These are phyloP conservation scores for Chydorus sphaericus DNA, from an alignment of 2,888 invertebrate species.

Conservation along the genomic window DNA sequence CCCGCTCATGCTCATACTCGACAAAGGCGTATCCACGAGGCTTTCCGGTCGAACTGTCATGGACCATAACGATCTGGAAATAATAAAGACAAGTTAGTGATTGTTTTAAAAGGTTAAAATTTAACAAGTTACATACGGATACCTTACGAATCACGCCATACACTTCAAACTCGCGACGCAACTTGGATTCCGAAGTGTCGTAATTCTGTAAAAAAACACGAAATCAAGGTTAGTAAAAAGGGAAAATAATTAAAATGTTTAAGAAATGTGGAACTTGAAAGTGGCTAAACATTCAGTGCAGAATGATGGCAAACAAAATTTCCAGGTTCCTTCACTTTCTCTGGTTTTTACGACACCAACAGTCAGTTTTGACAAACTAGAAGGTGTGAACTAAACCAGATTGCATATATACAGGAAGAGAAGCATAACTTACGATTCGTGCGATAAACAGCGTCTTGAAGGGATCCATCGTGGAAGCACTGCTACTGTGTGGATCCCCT, in stretches of 20 bases:
- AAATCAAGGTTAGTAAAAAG: not conserved
- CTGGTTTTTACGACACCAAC: not conserved
- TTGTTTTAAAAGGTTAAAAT: not conserved
- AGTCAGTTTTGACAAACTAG: not conserved
- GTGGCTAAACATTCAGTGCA: not conserved
- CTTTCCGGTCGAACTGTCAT: slow-evolving; percentile 73
- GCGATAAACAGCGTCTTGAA: slow-evolving; percentile 96
- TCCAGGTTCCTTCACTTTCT: not conserved
- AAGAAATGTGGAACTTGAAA: not conserved
- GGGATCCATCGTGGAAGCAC: slow-evolving; percentile 74
- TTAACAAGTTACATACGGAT: slow-evolving; percentile 21
- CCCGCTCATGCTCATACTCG: slow-evolving; percentile 96
- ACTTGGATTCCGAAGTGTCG: slow-evolving; percentile 95
- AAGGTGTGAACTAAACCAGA: not conserved
- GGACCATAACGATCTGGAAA: slow-evolving; percentile 72
- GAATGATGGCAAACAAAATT: not conserved
- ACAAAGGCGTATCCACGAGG: slow-evolving; percentile 98
- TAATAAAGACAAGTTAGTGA: slow-evolving; percentile 18
- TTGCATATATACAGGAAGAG: not conserved
- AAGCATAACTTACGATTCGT: slow-evolving; percentile 61
- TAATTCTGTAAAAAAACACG: slow-evolving; percentile 57
- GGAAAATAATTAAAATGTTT: slow-evolving; percentile 9
- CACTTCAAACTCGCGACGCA: slow-evolving; percentile 92
- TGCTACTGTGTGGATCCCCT: slow-evolving; percentile 76
- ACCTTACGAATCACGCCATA: slow-evolving; percentile 96